Conservation (phyloP, 2,888 invertebrate species). For the Dryococelus australis region DNA sequence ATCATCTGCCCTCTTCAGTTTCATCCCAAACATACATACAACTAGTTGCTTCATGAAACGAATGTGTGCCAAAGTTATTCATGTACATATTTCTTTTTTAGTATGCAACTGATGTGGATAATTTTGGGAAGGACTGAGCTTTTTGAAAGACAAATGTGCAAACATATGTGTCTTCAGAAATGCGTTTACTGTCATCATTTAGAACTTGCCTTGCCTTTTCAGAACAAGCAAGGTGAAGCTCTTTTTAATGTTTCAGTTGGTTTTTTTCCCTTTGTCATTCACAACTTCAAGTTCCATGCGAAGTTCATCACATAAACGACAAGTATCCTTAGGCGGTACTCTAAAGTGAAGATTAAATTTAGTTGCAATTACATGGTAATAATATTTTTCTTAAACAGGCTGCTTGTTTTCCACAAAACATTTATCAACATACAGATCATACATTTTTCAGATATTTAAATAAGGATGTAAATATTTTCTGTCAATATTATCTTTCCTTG, state of each 20-base stretch:
- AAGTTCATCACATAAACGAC: constrained; percentile 16
- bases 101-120: too few relatives aligned
- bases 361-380: constrained; percentile 12
- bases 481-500: too few relatives aligned
- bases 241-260: not conserved
- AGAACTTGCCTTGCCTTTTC: constrained; percentile 16
- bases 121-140: not conserved
- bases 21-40: constrained; percentile 23
- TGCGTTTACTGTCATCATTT: not conserved
- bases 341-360: constrained; percentile 17
- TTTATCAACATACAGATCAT: not conserved
- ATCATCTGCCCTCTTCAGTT: not conserved
- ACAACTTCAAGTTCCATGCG: not conserved
- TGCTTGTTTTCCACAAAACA: not conserved
- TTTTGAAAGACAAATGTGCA: too few relatives aligned
- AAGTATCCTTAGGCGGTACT: constrained; percentile 12
- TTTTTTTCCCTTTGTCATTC: not conserved
- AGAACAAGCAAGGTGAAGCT: not conserved
- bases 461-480: too few relatives aligned
- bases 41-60: not conserved
- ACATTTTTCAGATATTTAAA: not conserved
- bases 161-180: not conserved
- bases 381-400: not conserved
- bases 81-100: constrained; percentile 8
- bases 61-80: not conserved